Conservation (phyloP, 2,797 vertebrate species). For the Amniataba percoides region DNA sequence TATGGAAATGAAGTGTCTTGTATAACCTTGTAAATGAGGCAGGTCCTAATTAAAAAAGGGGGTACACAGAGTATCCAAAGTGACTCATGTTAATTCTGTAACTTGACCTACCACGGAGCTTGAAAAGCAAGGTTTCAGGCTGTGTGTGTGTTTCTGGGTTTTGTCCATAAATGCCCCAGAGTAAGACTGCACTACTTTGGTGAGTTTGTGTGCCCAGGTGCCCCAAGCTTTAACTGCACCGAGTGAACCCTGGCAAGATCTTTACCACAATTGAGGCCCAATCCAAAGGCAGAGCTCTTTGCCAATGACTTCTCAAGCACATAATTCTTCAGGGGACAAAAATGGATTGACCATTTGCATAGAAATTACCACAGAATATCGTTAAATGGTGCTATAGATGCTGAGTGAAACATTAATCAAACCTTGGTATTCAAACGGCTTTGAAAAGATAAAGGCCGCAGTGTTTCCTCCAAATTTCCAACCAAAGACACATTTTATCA, state of each 20-base stretch:
- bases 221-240: constrained; percentile 73
- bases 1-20: constrained; percentile 85
- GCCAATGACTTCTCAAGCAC: neutral
- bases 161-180: constrained; percentile 84
- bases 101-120: constrained; percentile 85
- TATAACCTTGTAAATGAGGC: constrained; percentile 83
- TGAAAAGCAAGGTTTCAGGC: constrained; percentile 87
- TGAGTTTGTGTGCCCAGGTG: constrained; percentile 48
- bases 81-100: constrained; percentile 95
- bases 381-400: constrained; percentile 6
- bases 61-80: constrained; percentile 75
- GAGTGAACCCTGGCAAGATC: constrained; percentile 56
- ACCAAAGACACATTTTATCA: constrained; percentile 59
- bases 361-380: neutral
- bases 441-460: constrained; percentile 38
- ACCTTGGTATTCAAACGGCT: neutral
- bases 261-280: constrained; percentile 65
- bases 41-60: constrained; percentile 81
- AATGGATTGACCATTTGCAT: neutral
- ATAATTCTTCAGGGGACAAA: neutral
- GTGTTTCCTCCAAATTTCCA: constrained; percentile 50
- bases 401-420: constrained; percentile 7
- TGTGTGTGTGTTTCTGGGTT: constrained; percentile 80
- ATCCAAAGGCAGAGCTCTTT: constrained; percentile 39
- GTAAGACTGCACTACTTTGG: constrained; percentile 75